These are phyloP conservation scores for Palythoa grandiflora DNA, from an alignment of 92 coral and sea anemone species.

Conservation along the genomic window DNA sequence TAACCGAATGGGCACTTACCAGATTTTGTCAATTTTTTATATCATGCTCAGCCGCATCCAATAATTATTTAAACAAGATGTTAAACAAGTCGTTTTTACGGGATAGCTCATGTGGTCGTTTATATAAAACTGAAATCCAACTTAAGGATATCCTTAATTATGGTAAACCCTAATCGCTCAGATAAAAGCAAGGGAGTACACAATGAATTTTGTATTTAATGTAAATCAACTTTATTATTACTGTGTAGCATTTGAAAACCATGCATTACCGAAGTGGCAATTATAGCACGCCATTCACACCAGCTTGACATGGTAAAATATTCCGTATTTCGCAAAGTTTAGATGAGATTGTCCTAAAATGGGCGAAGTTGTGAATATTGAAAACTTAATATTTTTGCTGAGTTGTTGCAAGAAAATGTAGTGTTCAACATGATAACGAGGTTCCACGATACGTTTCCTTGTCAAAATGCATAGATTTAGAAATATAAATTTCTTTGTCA, in stretches of 20 bases:
- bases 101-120: slow-evolving; percentile 29
- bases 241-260: slow-evolving; percentile 19
- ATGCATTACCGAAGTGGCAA: slow-evolving; percentile 27
- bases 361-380: neutral
- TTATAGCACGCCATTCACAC: neutral
- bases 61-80: slow-evolving; percentile 20
- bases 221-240: slow-evolving; percentile 15
- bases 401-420: slow-evolving; percentile 3
- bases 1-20: slow-evolving; percentile 18
- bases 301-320: no score
- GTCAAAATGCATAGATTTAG: neutral
- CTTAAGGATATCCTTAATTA: neutral
- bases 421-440: neutral
- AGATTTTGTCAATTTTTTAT: slow-evolving; percentile 5
- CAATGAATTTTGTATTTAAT: slow-evolving; percentile 19
- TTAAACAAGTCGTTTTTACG: slow-evolving; percentile 22
- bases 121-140: slow-evolving; percentile 5
- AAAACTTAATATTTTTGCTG: neutral
- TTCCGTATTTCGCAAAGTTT: neutral
- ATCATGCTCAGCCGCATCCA: slow-evolving; percentile 18
- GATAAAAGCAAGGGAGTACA: slow-evolving; percentile 23
- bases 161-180: neutral
- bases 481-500: neutral
- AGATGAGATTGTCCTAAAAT: neutral
- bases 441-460: slow-evolving; percentile 3